Evolutionary conservation across 2,888 invertebrate genomes (phyloP).

Genomic region (Osedax frankpressi): DNA sequence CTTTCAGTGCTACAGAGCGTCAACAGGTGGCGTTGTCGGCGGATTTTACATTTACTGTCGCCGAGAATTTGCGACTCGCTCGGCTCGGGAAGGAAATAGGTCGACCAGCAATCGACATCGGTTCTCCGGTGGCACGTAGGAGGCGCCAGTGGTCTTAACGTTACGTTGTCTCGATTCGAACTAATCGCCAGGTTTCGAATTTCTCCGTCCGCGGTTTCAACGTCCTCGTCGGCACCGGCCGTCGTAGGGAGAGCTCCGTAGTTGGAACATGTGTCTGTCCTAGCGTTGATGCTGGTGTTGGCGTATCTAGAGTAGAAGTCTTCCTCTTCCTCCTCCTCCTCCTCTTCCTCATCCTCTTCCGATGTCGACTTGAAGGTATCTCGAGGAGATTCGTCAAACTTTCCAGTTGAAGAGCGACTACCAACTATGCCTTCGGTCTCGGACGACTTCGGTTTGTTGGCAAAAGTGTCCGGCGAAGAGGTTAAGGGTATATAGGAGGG

Average conservation of each 20-base stretch:
- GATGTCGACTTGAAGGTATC: too few species aligned
- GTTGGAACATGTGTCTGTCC: background rate
- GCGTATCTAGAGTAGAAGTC: background rate
- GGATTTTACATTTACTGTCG: too few species aligned
- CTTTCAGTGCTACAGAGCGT: background rate
- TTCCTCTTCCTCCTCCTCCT: too few species aligned
- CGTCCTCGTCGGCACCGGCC: background rate
- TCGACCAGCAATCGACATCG: background rate
- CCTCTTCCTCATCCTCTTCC: too few species aligned
- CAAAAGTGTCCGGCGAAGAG: too few species aligned
- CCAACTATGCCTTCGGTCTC: too few species aligned
- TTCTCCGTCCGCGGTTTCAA: too few species aligned
- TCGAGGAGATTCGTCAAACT: too few species aligned
- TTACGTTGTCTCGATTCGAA: background rate
- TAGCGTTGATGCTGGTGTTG: background rate
- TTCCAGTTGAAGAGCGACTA: too few species aligned
- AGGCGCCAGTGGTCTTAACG: background rate
- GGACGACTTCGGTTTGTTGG: too few species aligned
- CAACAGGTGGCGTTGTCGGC: background rate
- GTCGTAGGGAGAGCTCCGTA: background rate
- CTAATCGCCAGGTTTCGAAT: background rate
- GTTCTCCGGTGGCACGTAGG: background rate
- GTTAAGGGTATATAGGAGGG: too few species aligned
- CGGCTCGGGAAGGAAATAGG: background rate
- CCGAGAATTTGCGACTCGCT: too few species aligned